Percentiles rank a stretch among this genome's conserved stretches.
Evolutionary conservation across 2,797 vertebrate genomes (phyloP).

Genomic region (Falco biarmicus): DNA sequence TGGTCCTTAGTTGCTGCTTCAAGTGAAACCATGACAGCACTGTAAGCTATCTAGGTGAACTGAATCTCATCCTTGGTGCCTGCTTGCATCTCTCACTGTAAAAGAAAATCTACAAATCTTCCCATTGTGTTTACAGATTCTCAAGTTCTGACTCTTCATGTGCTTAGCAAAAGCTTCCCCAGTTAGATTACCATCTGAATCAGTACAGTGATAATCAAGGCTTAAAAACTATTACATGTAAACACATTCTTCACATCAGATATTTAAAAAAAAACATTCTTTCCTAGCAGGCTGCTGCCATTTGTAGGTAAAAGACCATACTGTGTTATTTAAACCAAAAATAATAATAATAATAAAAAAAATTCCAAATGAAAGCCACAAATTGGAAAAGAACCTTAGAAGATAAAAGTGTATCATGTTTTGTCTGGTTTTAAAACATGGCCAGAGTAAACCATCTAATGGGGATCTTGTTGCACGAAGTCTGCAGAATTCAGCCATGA

Average conservation of each 20-base stretch:
- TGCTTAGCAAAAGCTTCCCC: neutral
- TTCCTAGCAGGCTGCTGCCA: neutral
- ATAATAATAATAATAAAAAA: neutral
- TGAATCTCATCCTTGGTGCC: neutral
- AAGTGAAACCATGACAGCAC: no score
- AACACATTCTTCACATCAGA: neutral
- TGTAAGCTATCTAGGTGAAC: neutral
- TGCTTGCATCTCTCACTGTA: neutral
- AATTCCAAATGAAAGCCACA: constrained; percentile 11
- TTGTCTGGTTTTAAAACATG: constrained; percentile 66
- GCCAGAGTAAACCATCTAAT: constrained; percentile 76
- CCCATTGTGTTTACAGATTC: neutral
- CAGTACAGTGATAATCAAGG: neutral
- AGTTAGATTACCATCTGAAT: neutral
- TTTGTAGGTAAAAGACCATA: neutral
- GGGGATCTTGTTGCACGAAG: constrained; percentile 72
- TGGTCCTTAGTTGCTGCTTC: no score
- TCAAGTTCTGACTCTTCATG: neutral
- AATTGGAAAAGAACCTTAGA: constrained; percentile 35
- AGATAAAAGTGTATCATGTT: constrained; percentile 65
- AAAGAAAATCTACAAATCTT: neutral
- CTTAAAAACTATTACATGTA: neutral
- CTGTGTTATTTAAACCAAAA: neutral
- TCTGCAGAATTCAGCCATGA: constrained; percentile 71
- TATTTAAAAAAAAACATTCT: neutral